These are phyloP conservation scores for Helleia helle DNA, from an alignment of 2,888 invertebrate species.

Conservation along the genomic window DNA sequence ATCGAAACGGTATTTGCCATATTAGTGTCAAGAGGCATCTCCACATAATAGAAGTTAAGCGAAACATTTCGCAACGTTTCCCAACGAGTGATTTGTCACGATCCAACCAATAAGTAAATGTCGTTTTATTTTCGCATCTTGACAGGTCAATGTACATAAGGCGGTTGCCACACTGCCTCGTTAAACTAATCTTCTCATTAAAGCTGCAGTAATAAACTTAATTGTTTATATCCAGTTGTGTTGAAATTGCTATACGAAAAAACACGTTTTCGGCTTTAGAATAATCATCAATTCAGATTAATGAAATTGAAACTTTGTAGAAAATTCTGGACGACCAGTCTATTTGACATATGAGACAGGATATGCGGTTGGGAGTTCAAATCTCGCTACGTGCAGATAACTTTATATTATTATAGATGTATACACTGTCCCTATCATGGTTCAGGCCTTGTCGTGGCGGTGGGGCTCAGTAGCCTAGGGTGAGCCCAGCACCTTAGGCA, in stretches of 20 bases:
- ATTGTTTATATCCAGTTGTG: slow-evolving; percentile 3
- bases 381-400: too few relatives aligned
- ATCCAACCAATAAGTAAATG: slow-evolving; percentile 21
- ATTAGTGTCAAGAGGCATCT: slow-evolving; percentile 26
- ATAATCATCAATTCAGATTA: too few relatives aligned
- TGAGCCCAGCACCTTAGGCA: too few relatives aligned
- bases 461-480: too few relatives aligned
- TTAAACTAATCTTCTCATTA: slow-evolving; percentile 9
- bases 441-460: too few relatives aligned
- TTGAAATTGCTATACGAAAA: too few relatives aligned
- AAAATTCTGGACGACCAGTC: too few relatives aligned
- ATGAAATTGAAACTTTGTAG: too few relatives aligned
- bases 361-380: too few relatives aligned
- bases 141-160: slow-evolving; percentile 19
- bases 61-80: slow-evolving; percentile 15
- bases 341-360: too few relatives aligned
- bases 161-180: slow-evolving; percentile 7
- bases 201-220: slow-evolving; percentile 6
- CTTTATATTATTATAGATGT: too few relatives aligned
- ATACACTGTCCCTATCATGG: too few relatives aligned
- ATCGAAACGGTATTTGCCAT: slow-evolving; percentile 15
- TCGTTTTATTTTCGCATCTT: slow-evolving; percentile 14
- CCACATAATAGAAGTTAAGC: slow-evolving; percentile 17
- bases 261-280: not conserved
- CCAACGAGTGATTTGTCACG: slow-evolving; percentile 22